These are phyloP conservation scores for Labrus mixtus DNA, from an alignment of 2,113 vertebrate genomes.

Conservation along the genomic window DNA sequence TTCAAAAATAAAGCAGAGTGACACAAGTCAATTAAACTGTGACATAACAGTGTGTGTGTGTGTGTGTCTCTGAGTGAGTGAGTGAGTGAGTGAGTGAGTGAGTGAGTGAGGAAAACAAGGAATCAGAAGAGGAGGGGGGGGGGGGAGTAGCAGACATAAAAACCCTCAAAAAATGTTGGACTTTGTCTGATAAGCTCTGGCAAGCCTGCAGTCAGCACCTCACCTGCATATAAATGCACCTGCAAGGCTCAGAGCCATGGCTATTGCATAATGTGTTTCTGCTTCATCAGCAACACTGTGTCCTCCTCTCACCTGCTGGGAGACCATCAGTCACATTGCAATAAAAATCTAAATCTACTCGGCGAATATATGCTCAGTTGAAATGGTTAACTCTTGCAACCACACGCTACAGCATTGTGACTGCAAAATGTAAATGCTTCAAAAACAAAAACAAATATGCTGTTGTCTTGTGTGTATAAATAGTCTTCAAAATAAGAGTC, in stretches of 20 bases:
- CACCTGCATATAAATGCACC: slow-evolving; percentile 76
- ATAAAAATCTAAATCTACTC: background rate
- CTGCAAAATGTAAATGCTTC: background rate
- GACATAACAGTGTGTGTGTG: slow-evolving; percentile 13
- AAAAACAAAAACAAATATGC: background rate
- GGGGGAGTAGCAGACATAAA: slow-evolving; percentile 7
- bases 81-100: background rate
- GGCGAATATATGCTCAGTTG: background rate
- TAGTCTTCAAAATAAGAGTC: slow-evolving; percentile 10
- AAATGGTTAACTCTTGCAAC: background rate
- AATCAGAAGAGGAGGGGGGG: background rate
- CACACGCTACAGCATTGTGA: background rate
- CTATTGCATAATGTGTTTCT: slow-evolving; percentile 38
- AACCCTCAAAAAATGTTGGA: slow-evolving; percentile 34
- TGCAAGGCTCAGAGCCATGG: slow-evolving; percentile 43
- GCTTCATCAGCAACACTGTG: slow-evolving; percentile 15
- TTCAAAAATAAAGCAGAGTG: slow-evolving; percentile 2
- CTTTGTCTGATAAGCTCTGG: slow-evolving; percentile 43
- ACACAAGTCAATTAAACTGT: slow-evolving; percentile 16
- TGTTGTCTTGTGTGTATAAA: slow-evolving; percentile 22
- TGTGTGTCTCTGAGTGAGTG: background rate
- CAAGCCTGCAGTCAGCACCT: slow-evolving; percentile 61
- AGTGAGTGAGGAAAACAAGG: background rate
- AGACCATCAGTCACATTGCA: slow-evolving; percentile 14
- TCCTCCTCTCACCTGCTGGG: slow-evolving; percentile 35